These are phyloP conservation scores for Spilarctia lutea DNA, from an alignment of 2,888 invertebrate species.

Conservation along the genomic window DNA sequence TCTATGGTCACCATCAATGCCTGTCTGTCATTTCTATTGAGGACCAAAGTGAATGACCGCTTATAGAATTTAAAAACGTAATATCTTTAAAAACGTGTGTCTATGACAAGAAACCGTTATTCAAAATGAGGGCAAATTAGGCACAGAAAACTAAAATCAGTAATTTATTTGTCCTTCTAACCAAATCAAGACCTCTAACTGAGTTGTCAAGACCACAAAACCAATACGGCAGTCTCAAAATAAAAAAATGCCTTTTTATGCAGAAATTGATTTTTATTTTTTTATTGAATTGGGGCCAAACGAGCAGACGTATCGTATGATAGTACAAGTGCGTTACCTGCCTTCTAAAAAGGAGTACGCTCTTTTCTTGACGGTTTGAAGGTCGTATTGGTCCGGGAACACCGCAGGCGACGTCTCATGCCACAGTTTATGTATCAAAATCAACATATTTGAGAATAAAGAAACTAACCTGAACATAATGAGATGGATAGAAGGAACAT, in stretches of 20 bases:
- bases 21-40: not conserved
- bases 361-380: too few relatives aligned
- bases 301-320: too few relatives aligned
- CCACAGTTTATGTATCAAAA: too few relatives aligned
- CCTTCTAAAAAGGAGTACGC: too few relatives aligned
- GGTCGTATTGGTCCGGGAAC: too few relatives aligned
- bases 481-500: constrained; percentile 67
- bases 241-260: too few relatives aligned
- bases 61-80: not conserved
- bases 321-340: too few relatives aligned
- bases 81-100: not conserved
- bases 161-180: not conserved
- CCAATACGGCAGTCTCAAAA: not conserved
- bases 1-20: not conserved
- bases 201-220: not conserved
- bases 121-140: too few relatives aligned
- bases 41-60: constrained; percentile 7
- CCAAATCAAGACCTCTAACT: not conserved
- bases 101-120: not conserved
- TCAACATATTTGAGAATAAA: not conserved
- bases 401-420: too few relatives aligned
- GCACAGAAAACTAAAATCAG: not conserved
- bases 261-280: too few relatives aligned
- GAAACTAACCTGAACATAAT: constrained; percentile 73
- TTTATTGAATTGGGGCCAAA: too few relatives aligned